Percentiles rank a stretch among this genome's conserved stretches.
phyloP scores from a whole-genome alignment of 2,888 invertebrate species.

The Pimpla rufipes region DNA sequence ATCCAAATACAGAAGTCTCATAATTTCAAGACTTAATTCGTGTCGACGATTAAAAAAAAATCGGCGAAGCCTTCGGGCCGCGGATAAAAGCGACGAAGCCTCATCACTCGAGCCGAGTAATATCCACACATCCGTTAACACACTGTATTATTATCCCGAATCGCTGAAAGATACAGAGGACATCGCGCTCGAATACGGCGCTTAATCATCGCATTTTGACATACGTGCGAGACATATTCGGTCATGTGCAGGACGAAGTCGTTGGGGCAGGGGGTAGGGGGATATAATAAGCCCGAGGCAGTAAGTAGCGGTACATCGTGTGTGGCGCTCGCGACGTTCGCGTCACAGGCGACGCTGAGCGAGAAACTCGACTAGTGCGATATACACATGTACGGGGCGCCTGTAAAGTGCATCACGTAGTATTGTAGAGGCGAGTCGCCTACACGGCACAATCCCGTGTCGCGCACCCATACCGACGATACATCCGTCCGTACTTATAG shows the following conservation, averaged over 20 bases:
- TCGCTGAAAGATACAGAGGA: constrained; percentile 18
- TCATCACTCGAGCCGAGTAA: neutral
- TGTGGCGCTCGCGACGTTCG: constrained; percentile 70
- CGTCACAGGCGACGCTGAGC: constrained; percentile 74
- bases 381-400: constrained; percentile 20
- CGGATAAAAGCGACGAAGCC: neutral
- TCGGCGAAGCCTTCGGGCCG: neutral
- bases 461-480: constrained; percentile 28
- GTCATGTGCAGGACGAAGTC: constrained; percentile 48
- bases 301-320: constrained; percentile 47
- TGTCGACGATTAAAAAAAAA: neutral
- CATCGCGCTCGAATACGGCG: constrained; percentile 59
- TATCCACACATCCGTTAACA: neutral
- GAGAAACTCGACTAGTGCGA: constrained; percentile 8
- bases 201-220: constrained; percentile 81
- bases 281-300: constrained; percentile 82
- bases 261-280: constrained; percentile 66
- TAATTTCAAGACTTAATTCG: no score
- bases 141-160: neutral
- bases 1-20: no score
- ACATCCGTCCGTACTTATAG: constrained; percentile 41
- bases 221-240: constrained; percentile 78
- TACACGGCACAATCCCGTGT: constrained; percentile 71
- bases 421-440: constrained; percentile 80
- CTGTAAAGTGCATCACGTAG: constrained; percentile 71